A percentile compares a stretch with the other conserved stretches of the same genome.
Evolutionary conservation across 2,797 vertebrate species (phyloP).

Genomic region (Macroramphosus scolopax): DNA sequence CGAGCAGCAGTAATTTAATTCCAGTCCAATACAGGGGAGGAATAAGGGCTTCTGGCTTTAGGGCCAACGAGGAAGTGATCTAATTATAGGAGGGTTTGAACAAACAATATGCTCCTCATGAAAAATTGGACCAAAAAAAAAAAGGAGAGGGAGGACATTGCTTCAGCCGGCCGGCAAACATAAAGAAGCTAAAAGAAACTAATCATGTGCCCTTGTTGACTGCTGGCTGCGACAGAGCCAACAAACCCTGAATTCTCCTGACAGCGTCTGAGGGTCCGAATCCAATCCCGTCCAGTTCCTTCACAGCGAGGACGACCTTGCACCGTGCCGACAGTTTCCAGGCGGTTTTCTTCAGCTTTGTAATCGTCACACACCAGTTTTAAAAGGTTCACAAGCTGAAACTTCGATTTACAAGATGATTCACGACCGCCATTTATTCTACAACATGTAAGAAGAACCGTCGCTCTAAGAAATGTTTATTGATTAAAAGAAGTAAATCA

Average conservation of each 20-base stretch:
- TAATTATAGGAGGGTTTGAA: conserved; percentile 56
- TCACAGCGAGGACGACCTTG: conserved; percentile 50
- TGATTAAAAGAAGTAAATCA: too few relatives aligned
- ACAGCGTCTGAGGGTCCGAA: conserved; percentile 48
- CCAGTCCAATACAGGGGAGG: conserved; percentile 7
- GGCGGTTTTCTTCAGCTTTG: conserved; percentile 28
- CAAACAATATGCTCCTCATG: conserved; percentile 8
- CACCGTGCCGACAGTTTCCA: conserved; percentile 48
- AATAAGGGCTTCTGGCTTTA: conserved; percentile 37
- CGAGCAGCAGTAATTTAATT: conserved; percentile 35
- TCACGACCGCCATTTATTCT: conserved; percentile 17
- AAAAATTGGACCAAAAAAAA: conserved; percentile 12
- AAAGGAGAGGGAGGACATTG: conserved; percentile 15
- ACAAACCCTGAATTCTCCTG: conserved; percentile 56
- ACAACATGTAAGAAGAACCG: conserved; percentile 19
- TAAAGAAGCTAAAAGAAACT: conserved; percentile 34
- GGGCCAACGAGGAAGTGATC: conserved; percentile 37
- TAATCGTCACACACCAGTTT: conserved; percentile 19
- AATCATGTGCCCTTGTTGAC: conserved; percentile 43
- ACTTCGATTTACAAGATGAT: conserved; percentile 20
- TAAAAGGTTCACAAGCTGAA: conserved; percentile 41
- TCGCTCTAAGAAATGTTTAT: conserved; percentile 26
- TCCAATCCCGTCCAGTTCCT: conserved; percentile 48
- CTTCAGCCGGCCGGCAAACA: conserved; percentile 25
- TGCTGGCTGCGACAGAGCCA: conserved; percentile 42